Evolutionary conservation across 2,113 vertebrate species (phyloP).

Genomic region (Hemiprocne comata): DNA sequence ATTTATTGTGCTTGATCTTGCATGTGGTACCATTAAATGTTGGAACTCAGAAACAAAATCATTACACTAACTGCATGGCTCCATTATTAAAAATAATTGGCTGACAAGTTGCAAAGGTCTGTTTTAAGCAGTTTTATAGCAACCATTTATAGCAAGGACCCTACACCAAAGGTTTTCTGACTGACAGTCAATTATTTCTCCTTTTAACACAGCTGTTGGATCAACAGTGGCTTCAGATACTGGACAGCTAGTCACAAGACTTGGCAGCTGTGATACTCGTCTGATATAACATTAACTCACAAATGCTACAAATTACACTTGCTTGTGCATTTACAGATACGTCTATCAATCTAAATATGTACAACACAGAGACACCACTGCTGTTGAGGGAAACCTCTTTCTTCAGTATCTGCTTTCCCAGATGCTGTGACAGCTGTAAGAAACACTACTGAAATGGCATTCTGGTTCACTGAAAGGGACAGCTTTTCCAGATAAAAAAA

Average conservation of each 20-base stretch:
- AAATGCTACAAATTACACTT: not conserved
- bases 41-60: not conserved
- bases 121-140: not conserved
- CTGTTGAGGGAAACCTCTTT: not conserved
- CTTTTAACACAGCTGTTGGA: conserved; percentile 5
- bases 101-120: not conserved
- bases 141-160: not conserved
- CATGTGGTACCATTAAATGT: not conserved
- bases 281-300: not conserved
- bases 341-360: not conserved
- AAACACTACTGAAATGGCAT: not conserved
- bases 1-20: not conserved
- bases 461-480: conserved; percentile 13
- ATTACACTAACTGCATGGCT: not conserved
- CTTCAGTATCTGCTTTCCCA: not conserved
- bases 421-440: not conserved
- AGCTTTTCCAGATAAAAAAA: not conserved
- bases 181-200: conserved; percentile 1
- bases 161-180: not conserved
- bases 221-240: not conserved
- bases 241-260: not conserved
- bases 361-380: not conserved
- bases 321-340: not conserved
- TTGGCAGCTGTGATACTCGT: not conserved
- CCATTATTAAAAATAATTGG: not conserved